Evolutionary conservation across 2,113 vertebrate genomes (phyloP), one percentile per base, ranked within the genome.

Genomic region (Cynopterus brachyotis): DNA sequence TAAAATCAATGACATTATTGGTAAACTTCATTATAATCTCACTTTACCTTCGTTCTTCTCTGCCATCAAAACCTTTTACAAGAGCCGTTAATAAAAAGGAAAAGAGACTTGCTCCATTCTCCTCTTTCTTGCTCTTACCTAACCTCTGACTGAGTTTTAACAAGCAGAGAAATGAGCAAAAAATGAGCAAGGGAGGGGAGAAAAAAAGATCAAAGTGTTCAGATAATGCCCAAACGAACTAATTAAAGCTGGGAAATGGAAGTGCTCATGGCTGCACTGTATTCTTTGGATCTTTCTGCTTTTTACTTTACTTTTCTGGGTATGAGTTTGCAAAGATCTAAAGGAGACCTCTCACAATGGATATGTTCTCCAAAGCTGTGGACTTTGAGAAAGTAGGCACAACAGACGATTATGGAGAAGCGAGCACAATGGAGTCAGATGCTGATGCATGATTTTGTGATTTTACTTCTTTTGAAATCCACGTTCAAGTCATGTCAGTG

Each of bases 81-180:
- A 87, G 86, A 84, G 66, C 42, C 80, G 22, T 83, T 96, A 91
- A 94, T 86, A 89, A 91, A 78, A 84, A 96, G 40, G 79, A 84
- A 84, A 42, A 30, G 26, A 42, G 28, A 37, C 67, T 8, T 8
- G 45, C 7, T 87, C 22, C 73, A 66, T 70, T 81, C 24, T 85
- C 53, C 50, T 90, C 59, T 30, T 73, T 69, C 73, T 91, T 91
- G 82, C 81, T 96, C 64, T 80, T 79, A 70, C 59, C 79, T 95
- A 86, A 96, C 88, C 96, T 89, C 94, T 93, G 53, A 83, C 91
- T 5, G 0, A 92, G 93, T 90, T 83, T 92, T 92, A 95, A 87
- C 79, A 96, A 95, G 97, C 73, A 75, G 91, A 94, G 85, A 95
- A 89, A 87, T 62, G 95, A 94, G 89, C 22, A 73, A 95, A 83